Evolutionary conservation across 1,140 invertebrate genomes (phyloP).

Genomic region (Pentalonia nigronervosa): DNA sequence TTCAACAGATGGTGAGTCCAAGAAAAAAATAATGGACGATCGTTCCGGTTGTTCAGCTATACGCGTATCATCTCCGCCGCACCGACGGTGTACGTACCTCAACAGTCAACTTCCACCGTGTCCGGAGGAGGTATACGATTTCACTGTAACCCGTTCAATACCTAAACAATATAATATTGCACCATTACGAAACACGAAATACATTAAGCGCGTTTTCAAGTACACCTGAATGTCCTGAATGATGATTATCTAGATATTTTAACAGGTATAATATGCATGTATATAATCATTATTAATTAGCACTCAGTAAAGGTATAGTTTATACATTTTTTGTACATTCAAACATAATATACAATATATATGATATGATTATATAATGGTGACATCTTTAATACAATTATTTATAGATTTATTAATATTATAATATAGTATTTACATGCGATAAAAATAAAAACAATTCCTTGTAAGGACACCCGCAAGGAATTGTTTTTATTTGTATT

Average conservation of each 20-base stretch:
- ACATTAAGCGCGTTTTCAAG: not conserved
- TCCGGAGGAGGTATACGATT: not conserved
- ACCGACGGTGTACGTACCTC: not conserved
- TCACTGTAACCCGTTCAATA: constrained; percentile 6
- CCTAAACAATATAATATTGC: not conserved
- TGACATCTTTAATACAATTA: not conserved
- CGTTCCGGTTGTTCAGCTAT: not conserved
- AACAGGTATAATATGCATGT: no score
- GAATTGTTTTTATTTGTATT: not conserved
- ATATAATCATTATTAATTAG: no score
- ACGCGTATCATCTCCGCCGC: not conserved
- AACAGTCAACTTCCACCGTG: not conserved
- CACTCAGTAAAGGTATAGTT: no score
- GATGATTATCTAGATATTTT: not conserved
- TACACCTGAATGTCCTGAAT: not conserved
- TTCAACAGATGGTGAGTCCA: constrained; percentile 48
- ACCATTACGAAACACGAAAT: not conserved
- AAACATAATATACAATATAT: no score
- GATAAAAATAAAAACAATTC: not conserved
- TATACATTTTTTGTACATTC: no score
- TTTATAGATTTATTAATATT: not conserved
- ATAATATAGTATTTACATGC: not conserved
- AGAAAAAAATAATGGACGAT: constrained; percentile 49
- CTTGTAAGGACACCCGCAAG: not conserved
- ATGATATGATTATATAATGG: not conserved